Base-by-base conservation (phyloP, 2,797 vertebrate genomes). In the Epinephelus malabaricus region DNA sequence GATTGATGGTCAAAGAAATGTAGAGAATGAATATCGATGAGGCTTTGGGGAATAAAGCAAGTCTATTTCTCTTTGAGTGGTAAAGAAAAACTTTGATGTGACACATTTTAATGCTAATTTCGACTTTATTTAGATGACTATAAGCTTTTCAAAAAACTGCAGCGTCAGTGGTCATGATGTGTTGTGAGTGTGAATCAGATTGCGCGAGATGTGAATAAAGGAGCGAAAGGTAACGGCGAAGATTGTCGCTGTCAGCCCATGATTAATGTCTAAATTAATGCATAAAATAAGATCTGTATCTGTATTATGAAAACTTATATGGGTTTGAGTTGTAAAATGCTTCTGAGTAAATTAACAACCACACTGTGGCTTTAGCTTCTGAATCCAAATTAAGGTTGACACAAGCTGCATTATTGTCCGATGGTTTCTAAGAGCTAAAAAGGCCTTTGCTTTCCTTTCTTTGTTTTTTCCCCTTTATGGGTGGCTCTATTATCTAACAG, bases 401-500 rank as follows among this genome's bases (percentile, higher is more conserved):
- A 76, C 54, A 77, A 78, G 47, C 70, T 66, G 75, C 76, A 51
- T 53, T 69, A 71, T 59, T 78, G 63, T 78, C 54, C 63, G 56
- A 78, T 69, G 60, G 55, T 79, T 89, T 84, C 21, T 43, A 81
- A 68, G 17, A 69, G 56, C 66, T 69, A 49, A 65, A 89, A 80
- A 61, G 62, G 64, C 40, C 65, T 79, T 78, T 47, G 51, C 50
- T 76, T 78, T 56, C 4, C 40, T 78, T 54, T 54, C 56, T 89
- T 66, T 69, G 46, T 47, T 71, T 18, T 50, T n/a, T 45, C 9
- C 10, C 12, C 46, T 80, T 79, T 71, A 64, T 68, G 85, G 88
- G 77, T 87, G 85, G 81, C 78, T 74, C 70, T 64, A 75, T 92
- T 91, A 91, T 92, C 85, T 83, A 73, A 85, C 65, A 58, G 71